These are phyloP conservation scores for Pseudorhombus dupliciocellatus DNA, from an alignment of 2,113 vertebrate genomes.

Conservation along the genomic window DNA sequence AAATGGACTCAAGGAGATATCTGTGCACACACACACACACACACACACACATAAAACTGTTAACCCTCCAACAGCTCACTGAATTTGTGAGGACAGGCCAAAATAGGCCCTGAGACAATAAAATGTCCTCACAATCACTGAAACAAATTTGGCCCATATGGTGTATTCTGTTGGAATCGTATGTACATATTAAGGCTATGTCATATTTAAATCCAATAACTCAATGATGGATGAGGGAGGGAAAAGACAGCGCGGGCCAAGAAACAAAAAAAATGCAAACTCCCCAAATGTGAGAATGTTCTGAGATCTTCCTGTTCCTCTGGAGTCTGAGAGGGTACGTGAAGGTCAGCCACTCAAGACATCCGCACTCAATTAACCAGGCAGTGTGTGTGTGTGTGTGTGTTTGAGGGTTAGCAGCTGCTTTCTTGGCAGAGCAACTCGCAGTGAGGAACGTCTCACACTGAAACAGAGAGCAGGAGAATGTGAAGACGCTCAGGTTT, in stretches of 20 bases:
- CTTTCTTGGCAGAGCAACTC: conserved; percentile 45
- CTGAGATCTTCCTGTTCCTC: conserved; percentile 25
- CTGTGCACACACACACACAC: too few relatives aligned
- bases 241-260: background rate
- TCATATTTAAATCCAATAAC: too few relatives aligned
- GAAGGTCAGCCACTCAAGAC: conserved; percentile 42
- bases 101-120: too few relatives aligned
- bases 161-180: too few relatives aligned
- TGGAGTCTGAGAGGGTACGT: conserved; percentile 4
- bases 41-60: too few relatives aligned
- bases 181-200: too few relatives aligned
- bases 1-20: too few relatives aligned
- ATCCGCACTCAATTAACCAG: conserved; percentile 53
- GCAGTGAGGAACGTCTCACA: conserved; percentile 45
- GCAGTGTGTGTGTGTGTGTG: conserved; percentile 21
- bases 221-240: background rate
- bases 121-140: too few relatives aligned
- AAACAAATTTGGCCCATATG: too few relatives aligned
- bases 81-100: too few relatives aligned
- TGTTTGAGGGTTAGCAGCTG: conserved; percentile 55
- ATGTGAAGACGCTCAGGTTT: conserved; percentile 8
- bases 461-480: conserved; percentile 4
- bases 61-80: too few relatives aligned
- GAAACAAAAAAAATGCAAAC: background rate
- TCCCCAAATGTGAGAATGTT: background rate